Base-by-base conservation (phyloP, 2,113 vertebrate genomes). In the Prionailurus bengalensis region DNA sequence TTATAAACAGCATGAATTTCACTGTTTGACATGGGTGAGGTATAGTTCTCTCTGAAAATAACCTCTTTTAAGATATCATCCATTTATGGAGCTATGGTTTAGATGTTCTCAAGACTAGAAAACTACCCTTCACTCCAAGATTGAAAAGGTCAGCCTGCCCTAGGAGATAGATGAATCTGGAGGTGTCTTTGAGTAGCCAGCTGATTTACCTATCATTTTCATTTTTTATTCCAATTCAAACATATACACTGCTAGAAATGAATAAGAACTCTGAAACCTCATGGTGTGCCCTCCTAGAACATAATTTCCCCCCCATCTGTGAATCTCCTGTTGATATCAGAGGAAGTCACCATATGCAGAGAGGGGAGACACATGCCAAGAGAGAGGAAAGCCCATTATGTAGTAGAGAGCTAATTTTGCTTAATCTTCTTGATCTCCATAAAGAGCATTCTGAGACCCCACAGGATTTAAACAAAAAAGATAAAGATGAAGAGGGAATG, bases 401-500 rank as follows among this genome's bases (percentile, higher is more conserved):
- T 91, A 81, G 80, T 17, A 76, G 94, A 97, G 96, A 98, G 96
- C 97, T 98, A 98, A 98, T 97, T 98, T 98, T 97, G 97, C 94
- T 97, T 98, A 97, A 97, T 97, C 97, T 98, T 98, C 98, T 98
- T 97, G 97, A 98, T 98, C 97, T 97, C 97, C 92, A 97, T 97
- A 98, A 98, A 97, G 97, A 97, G 97, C 71, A 89, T 94, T 95
- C 78, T 82, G 94, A 97, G 97, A 96, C 95, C 98, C 97, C 97
- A 96, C 53, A 97, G 97, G 97, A 97, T 95, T 98, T 98, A 95
- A 97, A 97, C 97, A 95, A 96, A 97, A 98, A 98, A 98, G 96
- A 98, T 98, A 96, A 97, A 98, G 97, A 98, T 91, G 95, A 97
- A 97, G 97, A 94, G 95, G 97, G 96, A 97, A 94, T 15, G 23